Percentiles rank a stretch among this genome's conserved stretches.
Evolutionary conservation across 1,140 invertebrate species (phyloP).

Genomic region (Nilaparvata lugens): DNA sequence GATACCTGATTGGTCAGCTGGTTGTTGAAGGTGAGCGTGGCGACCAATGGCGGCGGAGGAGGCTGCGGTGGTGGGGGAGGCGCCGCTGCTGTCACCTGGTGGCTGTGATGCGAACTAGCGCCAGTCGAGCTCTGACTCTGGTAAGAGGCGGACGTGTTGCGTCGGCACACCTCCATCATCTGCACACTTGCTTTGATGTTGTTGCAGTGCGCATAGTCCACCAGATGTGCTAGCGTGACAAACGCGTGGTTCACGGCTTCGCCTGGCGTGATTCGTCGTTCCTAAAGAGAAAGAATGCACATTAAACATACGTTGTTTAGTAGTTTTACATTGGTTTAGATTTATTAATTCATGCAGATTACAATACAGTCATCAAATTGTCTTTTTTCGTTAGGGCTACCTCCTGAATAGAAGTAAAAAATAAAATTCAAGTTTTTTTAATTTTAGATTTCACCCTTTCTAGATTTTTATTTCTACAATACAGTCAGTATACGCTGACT

Average conservation of each 20-base stretch:
- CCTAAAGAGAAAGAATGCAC: constrained; percentile 40
- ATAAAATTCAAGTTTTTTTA: too few relatives aligned
- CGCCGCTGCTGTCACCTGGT: constrained; percentile 42
- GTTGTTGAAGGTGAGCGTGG: constrained; percentile 83
- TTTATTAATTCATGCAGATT: too few relatives aligned
- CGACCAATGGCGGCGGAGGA: constrained; percentile 55
- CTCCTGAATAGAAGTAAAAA: too few relatives aligned
- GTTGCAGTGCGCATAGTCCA: constrained; percentile 94
- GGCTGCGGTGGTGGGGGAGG: constrained; percentile 48
- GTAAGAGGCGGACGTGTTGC: constrained; percentile 48
- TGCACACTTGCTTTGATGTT: constrained; percentile 91
- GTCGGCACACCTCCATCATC: constrained; percentile 87
- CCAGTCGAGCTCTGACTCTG: constrained; percentile 22
- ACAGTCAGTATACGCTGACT: too few relatives aligned
- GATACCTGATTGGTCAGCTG: constrained; percentile 58
- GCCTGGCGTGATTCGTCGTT: constrained; percentile 86
- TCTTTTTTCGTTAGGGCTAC: too few relatives aligned
- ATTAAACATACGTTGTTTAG: too few relatives aligned
- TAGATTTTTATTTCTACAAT: too few relatives aligned
- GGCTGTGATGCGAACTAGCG: constrained; percentile 40
- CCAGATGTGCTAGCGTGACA: constrained; percentile 83
- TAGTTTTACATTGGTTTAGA: too few relatives aligned
- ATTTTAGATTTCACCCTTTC: too few relatives aligned
- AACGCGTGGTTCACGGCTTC: constrained; percentile 94
- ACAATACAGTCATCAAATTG: too few relatives aligned